Evolutionary conservation across 1,140 invertebrate species (phyloP), one percentile per base, ranked within the genome.

Genomic region (Cyclargus thomasi): DNA sequence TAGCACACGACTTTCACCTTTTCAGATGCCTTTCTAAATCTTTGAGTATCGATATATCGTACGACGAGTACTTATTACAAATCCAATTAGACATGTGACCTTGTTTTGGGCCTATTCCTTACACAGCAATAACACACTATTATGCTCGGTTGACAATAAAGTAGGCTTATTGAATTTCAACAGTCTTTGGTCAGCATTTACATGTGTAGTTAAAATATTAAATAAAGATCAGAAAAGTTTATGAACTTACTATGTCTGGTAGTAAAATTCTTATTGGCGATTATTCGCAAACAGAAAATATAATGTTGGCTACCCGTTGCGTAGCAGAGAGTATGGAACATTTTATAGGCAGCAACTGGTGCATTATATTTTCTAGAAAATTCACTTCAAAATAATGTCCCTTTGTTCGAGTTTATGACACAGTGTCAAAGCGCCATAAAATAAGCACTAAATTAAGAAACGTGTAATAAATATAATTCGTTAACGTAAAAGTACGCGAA

Each of bases 1-100:
- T 82, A 83, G 83, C 77, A 82, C 79, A 88, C 84, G 86, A 90
- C 87, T 90, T 90, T 90, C 87, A 88, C 87, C 87, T 83, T 79
- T 85, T 82, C 71, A 85, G 76, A 83, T 73, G 77, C 86, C 86
- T 90, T 90, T 90, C 86, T 90, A 90, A 90, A 86, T 77, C 68
- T 76, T 57, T 20, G 14, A 47, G 1, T n/a, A 20, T 18, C 17
- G n/a, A 36, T 17, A 39, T 39, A 63, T 39, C 14, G 23, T 63
- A 1, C 23, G 20, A 63, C 22, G 17, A n/a, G 23, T 63, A 17
- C 4, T 14, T 11, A 47, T 47, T 47, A 47, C 39, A 47, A 29
- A 29, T 29, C 29, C 8, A 29, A 29, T 29, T 29, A 29, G 29
- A 29, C 29, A 8, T 29, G 4, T 29, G 29, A 29, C 29, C 29